Conservation (phyloP, 2,113 vertebrate genomes). For the Neopipo cinnamomea region DNA sequence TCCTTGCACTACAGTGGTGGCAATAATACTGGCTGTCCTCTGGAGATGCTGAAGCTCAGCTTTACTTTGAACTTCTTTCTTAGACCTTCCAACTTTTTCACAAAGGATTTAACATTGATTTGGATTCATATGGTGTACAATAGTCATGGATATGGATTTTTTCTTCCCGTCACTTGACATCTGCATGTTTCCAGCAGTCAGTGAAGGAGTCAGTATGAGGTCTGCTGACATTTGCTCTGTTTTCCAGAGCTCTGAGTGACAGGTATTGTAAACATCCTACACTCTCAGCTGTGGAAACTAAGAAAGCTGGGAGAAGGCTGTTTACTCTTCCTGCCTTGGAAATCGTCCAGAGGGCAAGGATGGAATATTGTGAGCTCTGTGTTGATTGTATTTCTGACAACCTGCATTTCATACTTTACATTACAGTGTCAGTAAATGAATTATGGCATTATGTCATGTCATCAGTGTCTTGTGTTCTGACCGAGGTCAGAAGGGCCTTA, state of each 20-base stretch:
- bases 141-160: background rate
- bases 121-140: background rate
- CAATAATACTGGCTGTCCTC: background rate
- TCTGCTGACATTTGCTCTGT: constrained; percentile 20
- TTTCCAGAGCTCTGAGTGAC: constrained; percentile 76
- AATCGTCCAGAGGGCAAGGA: constrained; percentile 58
- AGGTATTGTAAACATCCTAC: constrained; percentile 99
- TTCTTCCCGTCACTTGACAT: background rate
- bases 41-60: background rate
- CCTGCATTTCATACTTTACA: background rate
- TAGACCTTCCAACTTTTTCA: background rate
- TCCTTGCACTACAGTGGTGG: background rate
- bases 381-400: background rate
- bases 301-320: constrained; percentile 96
- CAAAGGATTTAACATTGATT: background rate
- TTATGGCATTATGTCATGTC: background rate
- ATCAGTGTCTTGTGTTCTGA: background rate
- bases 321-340: constrained; percentile 93
- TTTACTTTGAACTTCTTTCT: background rate
- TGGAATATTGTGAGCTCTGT: background rate
- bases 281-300: constrained; percentile 93
- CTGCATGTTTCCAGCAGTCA: background rate
- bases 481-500: background rate
- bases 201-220: background rate
- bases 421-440: background rate